A percentile compares a stretch with the other conserved stretches of the same genome.
Evolutionary conservation across 2,113 vertebrate genomes (phyloP).

Genomic region (Ptilonorhynchus violaceus): DNA sequence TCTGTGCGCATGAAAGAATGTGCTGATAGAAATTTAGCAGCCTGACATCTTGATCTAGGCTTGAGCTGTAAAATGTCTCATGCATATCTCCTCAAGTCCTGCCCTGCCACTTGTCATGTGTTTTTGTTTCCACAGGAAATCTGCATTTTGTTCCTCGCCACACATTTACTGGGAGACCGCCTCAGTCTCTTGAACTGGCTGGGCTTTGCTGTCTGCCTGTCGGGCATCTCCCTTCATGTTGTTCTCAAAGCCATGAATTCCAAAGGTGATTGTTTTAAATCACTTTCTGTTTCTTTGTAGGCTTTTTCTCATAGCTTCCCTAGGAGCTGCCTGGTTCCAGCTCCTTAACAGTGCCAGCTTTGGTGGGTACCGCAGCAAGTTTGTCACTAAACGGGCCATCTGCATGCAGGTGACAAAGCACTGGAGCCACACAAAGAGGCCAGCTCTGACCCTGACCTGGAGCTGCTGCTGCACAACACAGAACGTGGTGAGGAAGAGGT

Average conservation of each 20-base stretch:
- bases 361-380: not conserved
- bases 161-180: conserved; percentile 82
- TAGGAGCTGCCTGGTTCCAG: not conserved
- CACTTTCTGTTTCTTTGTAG: not conserved
- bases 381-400: not conserved
- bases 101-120: not conserved
- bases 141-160: conserved; percentile 86
- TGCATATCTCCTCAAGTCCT: not conserved
- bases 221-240: conserved; percentile 88
- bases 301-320: not conserved
- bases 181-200: conserved; percentile 88
- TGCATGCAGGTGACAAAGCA: conserved; percentile 54
- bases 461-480: conserved; percentile 77
- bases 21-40: not conserved
- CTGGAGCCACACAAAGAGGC: conserved; percentile 61
- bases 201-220: conserved; percentile 89
- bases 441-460: conserved; percentile 74
- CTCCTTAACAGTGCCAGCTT: accelerated
- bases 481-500: conserved; percentile 54
- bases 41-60: not conserved
- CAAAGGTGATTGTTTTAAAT: conserved; percentile 76
- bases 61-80: not conserved
- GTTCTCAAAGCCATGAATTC: conserved; percentile 82
- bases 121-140: conserved; percentile 79
- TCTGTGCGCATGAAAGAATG: not conserved